Base-by-base conservation (phyloP, 2,888 invertebrate genomes). In the Allygus modestus region DNA sequence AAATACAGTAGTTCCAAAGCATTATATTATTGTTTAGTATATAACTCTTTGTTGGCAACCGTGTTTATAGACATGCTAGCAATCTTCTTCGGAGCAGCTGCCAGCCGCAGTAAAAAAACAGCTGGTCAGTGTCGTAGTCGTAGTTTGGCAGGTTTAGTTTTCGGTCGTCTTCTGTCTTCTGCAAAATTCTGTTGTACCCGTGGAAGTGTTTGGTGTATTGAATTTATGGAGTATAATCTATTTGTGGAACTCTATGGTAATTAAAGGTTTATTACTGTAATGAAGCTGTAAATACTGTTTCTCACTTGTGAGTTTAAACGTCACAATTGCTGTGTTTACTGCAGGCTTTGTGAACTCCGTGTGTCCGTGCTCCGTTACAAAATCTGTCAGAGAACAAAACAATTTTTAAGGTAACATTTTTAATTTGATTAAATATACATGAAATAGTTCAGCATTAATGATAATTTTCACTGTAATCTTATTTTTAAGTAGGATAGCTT, bases 111-210 rank as follows among this genome's bases (percentile, higher is more conserved):
- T 15, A 46, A 12, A n/a, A 54, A 54, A 65, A 65, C 65, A 65
- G 65, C 65, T 65, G 65, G 65, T 65, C 65, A 65, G 65, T 54
- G 11, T 12, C 54, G 54, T 54, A 2, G 12, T 28, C 65, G 65
- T 65, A 65, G 65, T 26, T 58, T 51, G 51, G 12, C 51, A 51
- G 51, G 2, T n/a, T n/a, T n/a, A n/a, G n/a, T n/a, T n/a, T n/a
- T 58, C 51, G n/a, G 51, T 23, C 58, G 58, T 2, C 12, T 51
- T 11, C 15, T 23, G 65, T 65, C 65, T 65, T 65, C 65, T 65
- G 58, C 58, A 58, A 20, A 58, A 23, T 58, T 20, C 23, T 11
- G 7, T 58, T 26, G 12, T 23, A 17, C 4, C 51, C 23, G 58
- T 58, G 58, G 7, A 58, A 58, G 58, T 58, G 58, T 58, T 23